Conservation (phyloP, 92 coral and sea anemone species). For the Paragorgia papillata region DNA sequence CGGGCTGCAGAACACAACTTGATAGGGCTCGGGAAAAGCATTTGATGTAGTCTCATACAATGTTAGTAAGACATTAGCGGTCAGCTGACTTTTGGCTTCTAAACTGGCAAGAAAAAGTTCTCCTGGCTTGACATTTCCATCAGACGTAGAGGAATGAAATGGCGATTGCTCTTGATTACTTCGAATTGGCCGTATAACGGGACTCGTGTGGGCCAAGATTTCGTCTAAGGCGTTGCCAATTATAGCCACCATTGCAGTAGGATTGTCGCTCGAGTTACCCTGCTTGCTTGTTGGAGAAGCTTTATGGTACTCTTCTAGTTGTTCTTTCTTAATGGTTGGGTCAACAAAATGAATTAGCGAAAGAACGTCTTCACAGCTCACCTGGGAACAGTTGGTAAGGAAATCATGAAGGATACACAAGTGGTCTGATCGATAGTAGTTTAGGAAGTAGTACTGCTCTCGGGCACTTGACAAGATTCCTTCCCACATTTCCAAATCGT, state of each 20-base stretch:
- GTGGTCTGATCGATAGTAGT: constrained; percentile 52
- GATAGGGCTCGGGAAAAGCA: constrained; percentile 51
- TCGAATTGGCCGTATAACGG: constrained; percentile 3
- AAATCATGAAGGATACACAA: constrained; percentile 38
- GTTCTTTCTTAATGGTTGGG: constrained; percentile 25
- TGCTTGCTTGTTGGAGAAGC: not conserved
- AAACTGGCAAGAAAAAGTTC: constrained; percentile 47
- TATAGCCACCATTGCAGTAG: not conserved
- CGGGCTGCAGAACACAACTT: constrained; percentile 40
- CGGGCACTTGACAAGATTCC: constrained; percentile 33
- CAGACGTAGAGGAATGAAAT: not conserved
- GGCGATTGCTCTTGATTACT: not conserved
- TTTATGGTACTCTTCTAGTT: constrained; percentile 5
- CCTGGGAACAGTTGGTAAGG: constrained; percentile 31
- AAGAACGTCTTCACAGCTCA: constrained; percentile 12
- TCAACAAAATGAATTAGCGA: constrained; percentile 41
- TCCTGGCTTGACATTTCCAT: not conserved
- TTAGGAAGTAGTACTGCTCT: constrained; percentile 39
- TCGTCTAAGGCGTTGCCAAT: constrained; percentile 42
- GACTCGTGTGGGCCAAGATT: constrained; percentile 22
- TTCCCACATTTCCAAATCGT: constrained; percentile 46
- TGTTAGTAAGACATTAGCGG: constrained; percentile 36
- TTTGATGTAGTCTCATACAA: constrained; percentile 38
- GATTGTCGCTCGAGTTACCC: not conserved
- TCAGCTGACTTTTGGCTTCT: constrained; percentile 36